phyloP scores from a whole-genome alignment of 1,140 invertebrate species.

The Halesus radiatus region DNA sequence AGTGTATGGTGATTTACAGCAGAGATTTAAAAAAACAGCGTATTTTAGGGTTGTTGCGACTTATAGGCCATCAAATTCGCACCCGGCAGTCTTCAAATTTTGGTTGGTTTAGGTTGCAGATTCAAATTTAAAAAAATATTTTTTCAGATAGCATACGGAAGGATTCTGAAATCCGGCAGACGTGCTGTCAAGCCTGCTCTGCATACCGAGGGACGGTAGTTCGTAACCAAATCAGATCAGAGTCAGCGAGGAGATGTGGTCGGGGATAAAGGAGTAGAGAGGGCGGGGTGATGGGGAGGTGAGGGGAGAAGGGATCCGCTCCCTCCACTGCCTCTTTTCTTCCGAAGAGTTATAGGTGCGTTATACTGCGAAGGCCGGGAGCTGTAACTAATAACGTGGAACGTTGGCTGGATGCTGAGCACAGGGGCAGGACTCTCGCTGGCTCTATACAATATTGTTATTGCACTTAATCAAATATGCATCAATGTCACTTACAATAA shows the following conservation, averaged over 20 bases:
- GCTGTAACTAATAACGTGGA: slow-evolving; percentile 11
- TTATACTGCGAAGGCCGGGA: background rate
- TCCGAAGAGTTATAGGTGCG: no score
- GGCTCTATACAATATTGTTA: no score
- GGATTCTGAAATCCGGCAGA: slow-evolving; percentile 14
- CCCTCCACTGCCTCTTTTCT: slow-evolving; percentile 19
- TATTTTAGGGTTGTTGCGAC: no score
- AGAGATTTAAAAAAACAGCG: no score
- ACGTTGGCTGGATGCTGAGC: background rate
- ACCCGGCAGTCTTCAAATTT: no score
- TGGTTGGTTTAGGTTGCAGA: no score
- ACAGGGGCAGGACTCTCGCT: background rate
- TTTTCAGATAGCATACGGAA: slow-evolving; percentile 10
- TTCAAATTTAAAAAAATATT: background rate
- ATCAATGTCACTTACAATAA: no score
- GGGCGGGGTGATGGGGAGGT: background rate
- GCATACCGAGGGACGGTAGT: slow-evolving; percentile 15
- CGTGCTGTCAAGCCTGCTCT: slow-evolving; percentile 33
- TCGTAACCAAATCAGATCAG: slow-evolving; percentile 43
- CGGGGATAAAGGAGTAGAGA: slow-evolving; percentile 4
- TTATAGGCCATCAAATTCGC: no score
- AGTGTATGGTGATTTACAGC: no score
- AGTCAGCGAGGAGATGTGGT: slow-evolving; percentile 28
- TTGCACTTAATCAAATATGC: no score
- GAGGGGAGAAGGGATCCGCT: background rate